Base-by-base conservation (phyloP, 2,888 invertebrate species). In the Drosophila siamana region DNA sequence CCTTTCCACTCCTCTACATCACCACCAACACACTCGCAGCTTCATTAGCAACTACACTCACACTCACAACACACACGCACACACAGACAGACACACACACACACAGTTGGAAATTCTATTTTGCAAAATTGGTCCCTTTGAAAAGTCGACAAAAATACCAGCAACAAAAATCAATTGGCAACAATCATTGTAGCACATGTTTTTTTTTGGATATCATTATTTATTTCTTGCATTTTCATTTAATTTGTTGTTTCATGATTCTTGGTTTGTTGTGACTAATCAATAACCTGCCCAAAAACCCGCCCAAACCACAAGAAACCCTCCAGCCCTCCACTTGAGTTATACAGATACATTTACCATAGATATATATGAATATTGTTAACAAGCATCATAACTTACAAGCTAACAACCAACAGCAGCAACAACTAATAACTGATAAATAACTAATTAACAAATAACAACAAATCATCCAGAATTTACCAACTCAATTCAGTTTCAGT, bases 151-250 rank as follows among this genome's bases (percentile, higher is more conserved):
- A 38, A 9, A 38, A 9, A 43, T 3, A 48, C 44, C 19, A 30
- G 26, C 19, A 52, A 56, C 11, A 61, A 50, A 28, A 15, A 38
- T 7, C 33, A 28, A 52, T 65, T 65, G 51, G 59, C 61, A 62
- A n/a, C 2, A 33, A 52, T 30, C 33, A 52, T 54, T 44, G 52
- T 60, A 70, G 69, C n/a, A 28, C 33, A 36, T 26, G 24, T 36
- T 19, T 19, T 19, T 19, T 19, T 19, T 19, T 28, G 19, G 16
- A 28, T 56, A 28, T 56, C 9, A 36, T 46, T 52, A 15, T 19
- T 3, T 2, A 2, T 38, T 15, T 13, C 11, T 46, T 52, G 26
- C 5, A 26, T 36, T 47, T 16, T 33, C n/a, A 26, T 50, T 55
- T 13, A 28, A n/a, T 40, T 54, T 15, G 30, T 2, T 19, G 5